Evolutionary conservation across 2,113 vertebrate species (phyloP).

Genomic region (Bothrops jararaca): DNA sequence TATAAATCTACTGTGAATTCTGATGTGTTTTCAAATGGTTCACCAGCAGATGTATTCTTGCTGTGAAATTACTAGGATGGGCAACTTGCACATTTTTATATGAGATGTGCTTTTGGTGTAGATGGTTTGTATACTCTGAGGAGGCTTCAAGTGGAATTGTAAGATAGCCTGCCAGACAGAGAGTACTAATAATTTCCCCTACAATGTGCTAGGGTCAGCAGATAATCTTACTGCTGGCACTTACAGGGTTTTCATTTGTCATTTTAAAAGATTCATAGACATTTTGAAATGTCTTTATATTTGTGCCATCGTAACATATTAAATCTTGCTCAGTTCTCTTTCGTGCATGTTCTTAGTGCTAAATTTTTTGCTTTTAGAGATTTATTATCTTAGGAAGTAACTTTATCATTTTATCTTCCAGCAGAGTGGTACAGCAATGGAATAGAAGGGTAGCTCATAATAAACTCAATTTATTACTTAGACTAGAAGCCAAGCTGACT

Average conservation of each 20-base stretch:
- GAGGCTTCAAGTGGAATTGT: neutral
- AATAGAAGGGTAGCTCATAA: neutral
- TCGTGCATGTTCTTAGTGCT: conserved; percentile 30
- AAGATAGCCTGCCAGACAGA: conserved; percentile 4
- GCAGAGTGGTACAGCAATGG: neutral
- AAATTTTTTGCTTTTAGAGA: conserved; percentile 22
- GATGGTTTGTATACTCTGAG: neutral
- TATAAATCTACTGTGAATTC: neutral
- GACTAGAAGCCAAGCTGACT: neutral
- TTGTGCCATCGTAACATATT: conserved; percentile 55
- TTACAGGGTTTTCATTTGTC: conserved; percentile 42
- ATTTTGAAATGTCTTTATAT: conserved; percentile 37
- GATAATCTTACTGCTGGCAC: conserved; percentile 34
- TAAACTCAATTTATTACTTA: neutral
- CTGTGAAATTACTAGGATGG: neutral
- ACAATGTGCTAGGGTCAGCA: conserved; percentile 29
- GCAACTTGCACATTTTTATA: neutral
- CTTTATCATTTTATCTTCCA: neutral
- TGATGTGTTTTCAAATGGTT: neutral
- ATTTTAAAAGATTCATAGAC: conserved; percentile 28
- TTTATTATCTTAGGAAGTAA: conserved; percentile 7
- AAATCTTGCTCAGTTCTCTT: conserved; percentile 47
- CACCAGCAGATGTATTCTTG: neutral
- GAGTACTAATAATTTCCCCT: conserved; percentile 9
- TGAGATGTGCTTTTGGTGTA: neutral